Conservation (phyloP, 2,113 vertebrate species). For the Erinaceus europaeus region DNA sequence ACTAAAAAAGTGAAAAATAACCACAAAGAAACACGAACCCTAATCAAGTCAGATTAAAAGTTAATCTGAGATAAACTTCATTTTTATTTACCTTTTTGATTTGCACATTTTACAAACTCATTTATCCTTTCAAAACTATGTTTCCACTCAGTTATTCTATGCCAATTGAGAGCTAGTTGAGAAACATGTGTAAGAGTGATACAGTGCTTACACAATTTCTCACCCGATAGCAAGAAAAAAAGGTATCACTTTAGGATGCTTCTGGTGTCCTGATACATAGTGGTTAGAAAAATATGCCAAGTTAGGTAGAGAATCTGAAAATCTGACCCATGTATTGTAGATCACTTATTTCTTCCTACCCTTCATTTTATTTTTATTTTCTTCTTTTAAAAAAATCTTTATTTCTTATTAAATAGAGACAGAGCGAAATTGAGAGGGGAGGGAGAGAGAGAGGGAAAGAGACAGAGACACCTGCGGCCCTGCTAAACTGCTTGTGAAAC, state of each 20-base stretch:
- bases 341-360: not conserved
- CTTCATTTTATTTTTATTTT: not conserved
- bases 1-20: slow-evolving; percentile 4
- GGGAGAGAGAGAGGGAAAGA: too few species aligned
- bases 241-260: not conserved
- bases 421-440: too few species aligned
- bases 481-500: too few species aligned
- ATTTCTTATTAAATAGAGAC: too few species aligned
- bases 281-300: not conserved
- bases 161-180: not conserved
- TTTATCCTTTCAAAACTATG: not conserved
- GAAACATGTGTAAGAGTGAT: not conserved
- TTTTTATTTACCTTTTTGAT: not conserved
- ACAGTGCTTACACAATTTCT: not conserved
- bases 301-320: not conserved
- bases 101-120: not conserved
- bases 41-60: slow-evolving; percentile 4
- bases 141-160: too few species aligned
- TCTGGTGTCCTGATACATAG: not conserved
- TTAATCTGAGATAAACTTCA: not conserved
- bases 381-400: not conserved
- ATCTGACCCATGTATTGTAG: not conserved
- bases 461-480: too few species aligned
- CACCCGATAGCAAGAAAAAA: not conserved
- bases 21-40: not conserved